phyloP scores from a whole-genome alignment of 2,797 vertebrate genomes.

The Danio choprae region DNA sequence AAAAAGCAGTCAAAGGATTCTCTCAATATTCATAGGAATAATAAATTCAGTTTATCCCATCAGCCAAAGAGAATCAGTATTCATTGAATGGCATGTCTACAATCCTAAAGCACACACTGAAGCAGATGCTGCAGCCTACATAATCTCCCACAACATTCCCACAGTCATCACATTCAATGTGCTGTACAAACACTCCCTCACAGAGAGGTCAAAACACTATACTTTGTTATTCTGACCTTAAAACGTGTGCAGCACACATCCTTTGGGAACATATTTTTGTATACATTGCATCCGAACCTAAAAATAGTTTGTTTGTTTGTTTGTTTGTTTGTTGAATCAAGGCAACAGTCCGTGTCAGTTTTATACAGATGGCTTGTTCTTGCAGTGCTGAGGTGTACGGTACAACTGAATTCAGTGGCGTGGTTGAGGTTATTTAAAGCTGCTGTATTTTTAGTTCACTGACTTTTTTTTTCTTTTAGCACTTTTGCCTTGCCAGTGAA shows the following conservation, averaged over 20 bases:
- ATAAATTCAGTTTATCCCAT: slow-evolving; percentile 43
- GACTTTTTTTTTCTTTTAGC: slow-evolving; percentile 31
- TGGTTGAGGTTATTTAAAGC: slow-evolving; percentile 56
- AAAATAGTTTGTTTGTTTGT: slow-evolving; percentile 37
- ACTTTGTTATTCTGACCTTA: slow-evolving; percentile 35
- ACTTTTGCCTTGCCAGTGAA: slow-evolving; percentile 48
- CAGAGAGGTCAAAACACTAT: slow-evolving; percentile 31
- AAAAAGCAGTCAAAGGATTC: not conserved
- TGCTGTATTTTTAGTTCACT: slow-evolving; percentile 57
- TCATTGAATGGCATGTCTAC: slow-evolving; percentile 33
- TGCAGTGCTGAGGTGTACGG: slow-evolving; percentile 24
- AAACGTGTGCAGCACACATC: slow-evolving; percentile 31
- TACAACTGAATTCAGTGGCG: slow-evolving; percentile 35
- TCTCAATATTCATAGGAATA: slow-evolving; percentile 12
- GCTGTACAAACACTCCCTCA: slow-evolving; percentile 9
- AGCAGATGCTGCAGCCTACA: slow-evolving; percentile 34
- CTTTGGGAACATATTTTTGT: slow-evolving; percentile 29
- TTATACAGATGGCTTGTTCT: slow-evolving; percentile 39
- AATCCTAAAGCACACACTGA: slow-evolving; percentile 36
- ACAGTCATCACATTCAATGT: slow-evolving; percentile 41
- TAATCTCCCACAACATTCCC: slow-evolving; percentile 52
- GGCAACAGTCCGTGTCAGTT: slow-evolving; percentile 32
- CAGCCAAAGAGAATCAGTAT: slow-evolving; percentile 25
- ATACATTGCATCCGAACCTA: slow-evolving; percentile 41
- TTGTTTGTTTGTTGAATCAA: not conserved